Conservation (phyloP, 2,888 invertebrate species). For the Zhuqinia jingwanae region DNA sequence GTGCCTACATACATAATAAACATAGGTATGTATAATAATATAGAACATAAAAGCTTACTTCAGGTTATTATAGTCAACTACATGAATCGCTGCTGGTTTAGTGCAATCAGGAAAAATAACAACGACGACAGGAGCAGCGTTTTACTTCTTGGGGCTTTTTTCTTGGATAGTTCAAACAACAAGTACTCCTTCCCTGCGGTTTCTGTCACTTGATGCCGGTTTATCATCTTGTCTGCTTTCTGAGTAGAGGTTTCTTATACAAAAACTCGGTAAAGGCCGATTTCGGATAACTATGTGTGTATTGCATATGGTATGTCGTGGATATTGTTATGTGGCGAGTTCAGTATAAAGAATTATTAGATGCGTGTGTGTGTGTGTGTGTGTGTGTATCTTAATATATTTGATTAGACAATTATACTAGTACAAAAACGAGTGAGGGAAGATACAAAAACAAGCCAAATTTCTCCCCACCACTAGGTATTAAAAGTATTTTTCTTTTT, state of each 20-base stretch:
- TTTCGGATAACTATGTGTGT: too few species aligned
- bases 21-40: too few species aligned
- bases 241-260: not conserved
- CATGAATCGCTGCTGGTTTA: constrained; percentile 41
- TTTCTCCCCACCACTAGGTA: not conserved
- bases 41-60: too few species aligned
- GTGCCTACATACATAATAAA: too few species aligned
- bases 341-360: too few species aligned
- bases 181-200: constrained; percentile 48
- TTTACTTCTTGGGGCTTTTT: constrained; percentile 12
- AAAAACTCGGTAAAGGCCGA: too few species aligned
- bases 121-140: not conserved
- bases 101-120: not conserved
- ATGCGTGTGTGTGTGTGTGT: too few species aligned
- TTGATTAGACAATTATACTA: constrained; percentile 9
- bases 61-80: too few species aligned
- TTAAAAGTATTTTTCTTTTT: constrained; percentile 34
- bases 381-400: not conserved
- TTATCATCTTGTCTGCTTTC: not conserved
- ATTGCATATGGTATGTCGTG: too few species aligned
- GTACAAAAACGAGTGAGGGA: not conserved
- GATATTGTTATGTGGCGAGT: too few species aligned
- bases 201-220: constrained; percentile 24
- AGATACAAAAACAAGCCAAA: constrained; percentile 34
- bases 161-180: constrained; percentile 38